phyloP scores from a whole-genome alignment of 2,113 vertebrate genomes.

The Phaetusa simplex region DNA sequence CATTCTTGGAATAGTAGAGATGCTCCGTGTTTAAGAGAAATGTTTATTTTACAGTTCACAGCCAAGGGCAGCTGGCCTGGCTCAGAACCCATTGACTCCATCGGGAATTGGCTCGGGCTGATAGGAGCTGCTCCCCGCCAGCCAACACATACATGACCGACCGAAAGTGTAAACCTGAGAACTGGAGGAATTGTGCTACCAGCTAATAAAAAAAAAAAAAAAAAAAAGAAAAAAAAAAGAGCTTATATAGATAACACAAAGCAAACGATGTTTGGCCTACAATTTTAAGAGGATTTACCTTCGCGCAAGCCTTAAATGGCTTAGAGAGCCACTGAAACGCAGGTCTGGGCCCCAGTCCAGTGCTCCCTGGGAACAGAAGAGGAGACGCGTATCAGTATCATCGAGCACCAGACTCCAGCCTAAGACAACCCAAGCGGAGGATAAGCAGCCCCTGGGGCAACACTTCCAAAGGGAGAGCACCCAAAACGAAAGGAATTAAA shows the following conservation, averaged over 20 bases:
- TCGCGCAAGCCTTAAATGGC: background rate
- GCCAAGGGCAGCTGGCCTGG: conserved; percentile 61
- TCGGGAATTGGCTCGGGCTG: background rate
- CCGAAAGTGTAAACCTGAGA: background rate
- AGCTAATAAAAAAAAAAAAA: background rate
- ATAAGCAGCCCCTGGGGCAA: background rate
- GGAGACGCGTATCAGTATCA: background rate
- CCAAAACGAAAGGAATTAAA: background rate
- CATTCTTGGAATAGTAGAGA: conserved; percentile 53
- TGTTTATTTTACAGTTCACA: conserved; percentile 49
- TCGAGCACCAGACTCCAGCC: background rate
- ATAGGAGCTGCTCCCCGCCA: background rate
- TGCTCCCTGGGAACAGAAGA: background rate
- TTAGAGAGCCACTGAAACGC: background rate
- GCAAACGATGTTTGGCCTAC: background rate
- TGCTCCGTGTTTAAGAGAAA: background rate
- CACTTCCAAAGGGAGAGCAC: background rate
- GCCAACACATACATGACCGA: background rate
- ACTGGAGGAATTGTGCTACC: background rate
- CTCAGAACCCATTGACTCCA: background rate
- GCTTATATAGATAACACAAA: background rate
- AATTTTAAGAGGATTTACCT: background rate
- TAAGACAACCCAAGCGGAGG: background rate
- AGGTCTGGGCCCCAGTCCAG: background rate
- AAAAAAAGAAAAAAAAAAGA: background rate